Evolutionary conservation across 1,140 invertebrate species (phyloP).

Genomic region (Meloidogyne chitwoodi): DNA sequence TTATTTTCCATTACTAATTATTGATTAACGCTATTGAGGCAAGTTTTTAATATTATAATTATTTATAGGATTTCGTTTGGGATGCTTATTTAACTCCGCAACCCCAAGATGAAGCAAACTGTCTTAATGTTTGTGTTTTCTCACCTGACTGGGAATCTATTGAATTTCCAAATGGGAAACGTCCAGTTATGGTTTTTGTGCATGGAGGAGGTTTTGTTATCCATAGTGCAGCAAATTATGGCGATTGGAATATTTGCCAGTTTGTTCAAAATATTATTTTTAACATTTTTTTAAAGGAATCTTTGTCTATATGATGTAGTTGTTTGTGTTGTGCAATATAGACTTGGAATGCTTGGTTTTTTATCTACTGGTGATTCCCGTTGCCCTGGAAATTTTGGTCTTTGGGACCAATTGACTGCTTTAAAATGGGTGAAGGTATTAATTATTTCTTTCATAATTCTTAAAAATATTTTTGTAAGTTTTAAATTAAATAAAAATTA

Average conservation of each 20-base stretch:
- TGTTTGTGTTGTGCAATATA: conserved; percentile 91
- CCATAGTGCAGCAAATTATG: conserved; percentile 40
- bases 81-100: conserved; percentile 31
- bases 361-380: conserved; percentile 71
- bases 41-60: background rate
- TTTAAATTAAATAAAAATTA: no score
- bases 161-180: conserved; percentile 22
- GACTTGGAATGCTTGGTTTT: conserved; percentile 75
- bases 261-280: background rate
- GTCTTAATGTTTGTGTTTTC: conserved; percentile 32
- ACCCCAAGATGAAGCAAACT: conserved; percentile 27
- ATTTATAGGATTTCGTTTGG: conserved; percentile 27
- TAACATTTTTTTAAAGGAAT: conserved; percentile 27
- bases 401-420: conserved; percentile 83
- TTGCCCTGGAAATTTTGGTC: conserved; percentile 84
- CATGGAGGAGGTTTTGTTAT: conserved; percentile 37
- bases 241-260: conserved; percentile 43
- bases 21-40: no score
- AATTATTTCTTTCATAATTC: no score
- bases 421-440: conserved; percentile 69
- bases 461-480: no score
- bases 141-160: conserved; percentile 28
- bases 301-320: conserved; percentile 76
- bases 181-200: conserved; percentile 40
- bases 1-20: background rate